Base-by-base conservation (phyloP, 2,888 invertebrate species). In the Conomelus anceps region DNA sequence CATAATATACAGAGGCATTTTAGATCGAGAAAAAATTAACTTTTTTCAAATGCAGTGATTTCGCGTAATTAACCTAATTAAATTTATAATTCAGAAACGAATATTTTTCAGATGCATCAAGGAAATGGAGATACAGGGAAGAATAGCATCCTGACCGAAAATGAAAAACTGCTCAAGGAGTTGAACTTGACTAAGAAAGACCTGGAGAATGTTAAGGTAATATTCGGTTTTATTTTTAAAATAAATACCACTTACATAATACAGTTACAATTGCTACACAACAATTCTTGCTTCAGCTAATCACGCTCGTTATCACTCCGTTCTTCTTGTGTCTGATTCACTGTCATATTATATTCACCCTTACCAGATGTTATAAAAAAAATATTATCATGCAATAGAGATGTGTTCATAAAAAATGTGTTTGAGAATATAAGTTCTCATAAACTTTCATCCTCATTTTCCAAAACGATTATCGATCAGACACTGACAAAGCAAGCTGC, bases 191-290 rank as follows among this genome's bases (percentile, higher is more conserved):
- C 97, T 26, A 97, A 97, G 94, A 96, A 96, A 84, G 97, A 98
- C 94, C 95, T 98, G 93, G 97, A 97, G 93, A 97, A 97, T 94
- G 95, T 98, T 93, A 96, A 97, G 96, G 97, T 97, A 94, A 95
- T 95, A 23, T 89, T 88, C 84, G 23, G 22, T 26, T 88, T 63
- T 23, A 13, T 88, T 22, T 23, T 86, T 23, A 1, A 24, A 86
- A 13, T 88, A 6, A 88, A 20, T 84, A 89, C 17, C 87, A 87
- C 17, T 84, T 88, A 23, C 84, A 22, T 41, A 24, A 22, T 26
- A 84, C 88, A 88, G 7, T 20, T 86, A 20, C 24, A 20, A 7
- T 23, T 63, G n/a, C n/a, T 63, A 3, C 1, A n/a, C 13, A 63
- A n/a, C 20, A n/a, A 13, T 34, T 9, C 17, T 63, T 63, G 63